Evolutionary conservation across 2,113 vertebrate genomes (phyloP).

Genomic region (Rattus rattus): DNA sequence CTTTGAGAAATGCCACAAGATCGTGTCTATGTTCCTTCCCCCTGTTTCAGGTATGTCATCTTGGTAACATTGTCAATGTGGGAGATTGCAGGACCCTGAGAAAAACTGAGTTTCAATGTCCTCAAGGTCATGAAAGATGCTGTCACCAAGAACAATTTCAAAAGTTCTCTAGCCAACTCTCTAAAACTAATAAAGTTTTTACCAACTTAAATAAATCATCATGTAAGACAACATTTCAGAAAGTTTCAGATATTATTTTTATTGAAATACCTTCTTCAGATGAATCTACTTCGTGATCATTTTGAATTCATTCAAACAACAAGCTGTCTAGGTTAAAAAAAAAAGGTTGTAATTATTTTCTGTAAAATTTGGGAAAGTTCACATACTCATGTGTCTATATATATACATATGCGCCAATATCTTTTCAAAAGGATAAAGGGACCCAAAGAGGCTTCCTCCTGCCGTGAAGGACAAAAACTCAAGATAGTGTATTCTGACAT

Average conservation of each 20-base stretch:
- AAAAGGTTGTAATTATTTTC: conserved; percentile 29
- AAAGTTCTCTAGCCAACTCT: not conserved
- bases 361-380: conserved; percentile 19
- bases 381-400: not conserved
- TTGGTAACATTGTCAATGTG: not conserved
- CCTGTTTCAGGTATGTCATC: not conserved
- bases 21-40: not conserved
- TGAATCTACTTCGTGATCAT: conserved; percentile 25
- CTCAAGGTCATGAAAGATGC: not conserved
- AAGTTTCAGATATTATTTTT: not conserved
- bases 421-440: conserved; percentile 80
- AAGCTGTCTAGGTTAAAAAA: not conserved
- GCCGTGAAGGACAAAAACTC: conserved; percentile 87
- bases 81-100: not conserved
- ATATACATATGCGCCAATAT: conserved; percentile 30
- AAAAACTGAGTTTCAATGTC: not conserved
- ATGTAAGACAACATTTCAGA: not conserved
- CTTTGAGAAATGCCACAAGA: not conserved
- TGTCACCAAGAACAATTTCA: not conserved
- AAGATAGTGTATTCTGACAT: conserved; percentile 79
- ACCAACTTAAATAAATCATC: not conserved
- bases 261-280: not conserved
- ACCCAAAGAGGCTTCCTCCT: conserved; percentile 70
- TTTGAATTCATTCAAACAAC: conserved; percentile 31
- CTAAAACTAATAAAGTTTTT: not conserved